phyloP scores from a whole-genome alignment of 2,797 vertebrate genomes.

The Odontamblyopus lacepedii region DNA sequence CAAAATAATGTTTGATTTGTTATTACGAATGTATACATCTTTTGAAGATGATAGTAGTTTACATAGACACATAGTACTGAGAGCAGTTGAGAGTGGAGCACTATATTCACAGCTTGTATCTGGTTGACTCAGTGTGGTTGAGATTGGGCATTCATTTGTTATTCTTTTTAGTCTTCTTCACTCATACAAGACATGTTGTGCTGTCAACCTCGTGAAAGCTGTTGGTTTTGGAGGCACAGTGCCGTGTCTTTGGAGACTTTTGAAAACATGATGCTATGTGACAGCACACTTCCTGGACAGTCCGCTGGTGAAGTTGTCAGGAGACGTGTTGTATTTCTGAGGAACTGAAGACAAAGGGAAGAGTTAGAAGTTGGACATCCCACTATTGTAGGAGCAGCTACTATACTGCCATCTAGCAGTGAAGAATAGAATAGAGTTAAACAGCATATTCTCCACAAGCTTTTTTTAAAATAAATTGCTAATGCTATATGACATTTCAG shows the following conservation, averaged over 20 bases:
- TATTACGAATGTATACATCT: too few species aligned
- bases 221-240: slow-evolving; percentile 35
- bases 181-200: slow-evolving; percentile 17
- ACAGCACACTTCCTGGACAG: slow-evolving; percentile 39
- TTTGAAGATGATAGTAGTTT: too few species aligned
- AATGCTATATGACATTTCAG: background rate
- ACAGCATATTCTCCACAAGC: background rate
- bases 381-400: slow-evolving; percentile 5
- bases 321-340: slow-evolving; percentile 20
- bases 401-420: slow-evolving; percentile 2
- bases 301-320: slow-evolving; percentile 14
- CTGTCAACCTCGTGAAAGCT: slow-evolving; percentile 37
- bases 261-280: slow-evolving; percentile 46
- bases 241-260: slow-evolving; percentile 45
- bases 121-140: slow-evolving; percentile 16
- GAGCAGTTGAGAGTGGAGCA: background rate
- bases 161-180: slow-evolving; percentile 29
- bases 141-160: slow-evolving; percentile 25
- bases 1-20: too few species aligned
- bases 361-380: slow-evolving; percentile 12
- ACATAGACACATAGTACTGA: too few species aligned
- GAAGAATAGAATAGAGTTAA: background rate
- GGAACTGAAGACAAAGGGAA: slow-evolving; percentile 22
- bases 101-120: slow-evolving; percentile 7
- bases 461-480: background rate